Evolutionary conservation across 2,888 invertebrate species (phyloP).

Genomic region (Pseudanteris insignis): DNA sequence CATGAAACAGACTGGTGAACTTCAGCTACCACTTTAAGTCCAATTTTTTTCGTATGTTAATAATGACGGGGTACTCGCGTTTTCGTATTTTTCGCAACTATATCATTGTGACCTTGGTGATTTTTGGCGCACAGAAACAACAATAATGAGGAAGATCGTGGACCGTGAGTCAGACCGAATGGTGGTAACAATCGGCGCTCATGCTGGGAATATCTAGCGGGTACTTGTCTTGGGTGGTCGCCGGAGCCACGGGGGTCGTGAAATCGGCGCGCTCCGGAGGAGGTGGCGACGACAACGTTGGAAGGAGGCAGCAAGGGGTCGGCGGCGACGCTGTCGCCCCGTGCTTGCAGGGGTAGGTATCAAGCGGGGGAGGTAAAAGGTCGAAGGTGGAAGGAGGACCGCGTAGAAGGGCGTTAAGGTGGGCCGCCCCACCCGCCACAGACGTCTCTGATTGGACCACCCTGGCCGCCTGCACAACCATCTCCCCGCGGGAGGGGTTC

Average conservation of each 20-base stretch:
- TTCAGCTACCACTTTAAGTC: too few relatives aligned
- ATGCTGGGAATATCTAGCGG: slow-evolving; percentile 64
- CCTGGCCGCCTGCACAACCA: slow-evolving; percentile 53
- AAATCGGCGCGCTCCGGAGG: slow-evolving; percentile 47
- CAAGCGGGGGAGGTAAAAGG: slow-evolving; percentile 49
- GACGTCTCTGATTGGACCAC: slow-evolving; percentile 64
- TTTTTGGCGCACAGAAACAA: slow-evolving; percentile 30
- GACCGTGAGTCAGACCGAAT: slow-evolving; percentile 40
- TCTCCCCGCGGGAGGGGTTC: slow-evolving; percentile 21
- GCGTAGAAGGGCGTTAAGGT: slow-evolving; percentile 54
- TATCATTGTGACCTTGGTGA: slow-evolving; percentile 53
- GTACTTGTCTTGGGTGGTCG: slow-evolving; percentile 64
- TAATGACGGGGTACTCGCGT: slow-evolving; percentile 35
- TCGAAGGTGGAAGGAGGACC: slow-evolving; percentile 52
- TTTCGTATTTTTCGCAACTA: slow-evolving; percentile 56
- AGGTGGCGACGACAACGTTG: slow-evolving; percentile 47
- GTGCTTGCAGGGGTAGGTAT: slow-evolving; percentile 48
- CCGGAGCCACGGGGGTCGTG: slow-evolving; percentile 58
- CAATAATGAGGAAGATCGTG: slow-evolving; percentile 31
- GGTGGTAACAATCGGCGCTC: slow-evolving; percentile 63
- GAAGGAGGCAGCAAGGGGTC: slow-evolving; percentile 18
- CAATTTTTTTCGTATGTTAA: background rate
- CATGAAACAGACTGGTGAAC: too few relatives aligned
- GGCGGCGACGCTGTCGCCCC: slow-evolving; percentile 4
- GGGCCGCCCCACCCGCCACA: slow-evolving; percentile 62